Conservation (phyloP, 2,888 invertebrate species). For the Eueremaeus valkanovi region DNA sequence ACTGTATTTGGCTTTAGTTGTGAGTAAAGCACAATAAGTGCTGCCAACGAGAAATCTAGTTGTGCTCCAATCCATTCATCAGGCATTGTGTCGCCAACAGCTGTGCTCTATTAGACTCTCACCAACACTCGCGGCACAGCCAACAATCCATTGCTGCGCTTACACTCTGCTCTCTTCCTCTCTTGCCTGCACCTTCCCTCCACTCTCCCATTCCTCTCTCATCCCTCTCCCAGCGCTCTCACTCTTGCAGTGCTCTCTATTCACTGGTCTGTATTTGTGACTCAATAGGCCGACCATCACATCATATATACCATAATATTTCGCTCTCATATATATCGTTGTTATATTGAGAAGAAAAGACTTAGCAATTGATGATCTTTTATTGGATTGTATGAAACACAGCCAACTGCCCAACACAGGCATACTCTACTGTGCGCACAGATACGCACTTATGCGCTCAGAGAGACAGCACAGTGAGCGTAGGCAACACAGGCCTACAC, state of each 20-base stretch:
- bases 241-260: not conserved
- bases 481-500: no score
- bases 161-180: not conserved
- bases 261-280: constrained; percentile 1
- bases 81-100: constrained; percentile 24
- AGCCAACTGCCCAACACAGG: not conserved
- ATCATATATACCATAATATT: constrained; percentile 28
- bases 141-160: not conserved
- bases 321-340: constrained; percentile 17
- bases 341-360: not conserved
- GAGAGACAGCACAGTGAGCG: no score
- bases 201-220: not conserved
- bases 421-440: no score
- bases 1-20: not conserved
- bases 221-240: constrained; percentile 6
- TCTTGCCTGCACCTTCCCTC: not conserved
- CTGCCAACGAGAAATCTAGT: constrained; percentile 11
- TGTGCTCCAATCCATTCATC: constrained; percentile 27
- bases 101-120: constrained; percentile 11
- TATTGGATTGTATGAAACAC: constrained; percentile 24
- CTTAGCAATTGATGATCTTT: constrained; percentile 32
- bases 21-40: constrained; percentile 25
- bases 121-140: not conserved
- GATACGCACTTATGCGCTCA: no score
- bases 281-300: constrained; percentile 24